Percentiles rank a stretch among this genome's conserved stretches.
phyloP scores from a whole-genome alignment of 1,140 invertebrate genomes.

The Maniola jurtina region DNA sequence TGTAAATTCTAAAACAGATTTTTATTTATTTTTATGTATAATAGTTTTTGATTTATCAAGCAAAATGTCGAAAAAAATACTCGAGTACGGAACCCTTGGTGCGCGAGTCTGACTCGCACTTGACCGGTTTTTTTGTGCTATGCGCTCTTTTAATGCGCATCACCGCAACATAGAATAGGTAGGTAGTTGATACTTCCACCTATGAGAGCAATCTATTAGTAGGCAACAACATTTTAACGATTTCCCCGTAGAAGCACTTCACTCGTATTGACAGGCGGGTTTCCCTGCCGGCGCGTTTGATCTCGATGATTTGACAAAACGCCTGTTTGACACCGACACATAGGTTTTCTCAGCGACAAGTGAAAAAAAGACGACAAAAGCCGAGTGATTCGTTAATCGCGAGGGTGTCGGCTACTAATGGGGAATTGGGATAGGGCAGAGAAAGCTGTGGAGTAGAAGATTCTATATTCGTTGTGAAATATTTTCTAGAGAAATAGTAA shows the following conservation, averaged over 20 bases:
- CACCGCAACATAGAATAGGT: no score
- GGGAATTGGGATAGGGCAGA: slow-evolving; percentile 40
- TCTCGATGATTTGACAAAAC: slow-evolving; percentile 64
- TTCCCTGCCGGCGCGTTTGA: slow-evolving; percentile 53
- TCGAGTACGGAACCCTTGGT: no score
- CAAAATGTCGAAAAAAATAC: no score
- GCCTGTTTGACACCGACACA: slow-evolving; percentile 57
- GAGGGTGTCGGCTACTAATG: slow-evolving; percentile 70
- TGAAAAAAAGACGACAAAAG: slow-evolving; percentile 62
- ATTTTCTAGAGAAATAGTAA: no score
- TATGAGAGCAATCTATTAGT: slow-evolving; percentile 3
- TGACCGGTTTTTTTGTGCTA: no score
- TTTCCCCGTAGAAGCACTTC: slow-evolving; percentile 23
- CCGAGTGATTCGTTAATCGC: slow-evolving; percentile 62
- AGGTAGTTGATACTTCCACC: neutral
- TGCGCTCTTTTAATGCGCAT: no score
- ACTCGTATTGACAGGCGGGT: slow-evolving; percentile 50
- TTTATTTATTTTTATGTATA: no score
- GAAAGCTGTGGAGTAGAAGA: slow-evolving; percentile 34
- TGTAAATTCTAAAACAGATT: no score
- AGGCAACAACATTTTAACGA: slow-evolving; percentile 2
- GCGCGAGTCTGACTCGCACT: no score
- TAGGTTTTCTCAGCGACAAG: slow-evolving; percentile 67
- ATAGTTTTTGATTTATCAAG: no score
- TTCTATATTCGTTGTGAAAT: neutral